Percentiles rank a stretch among this genome's conserved stretches.
Conservation (phyloP, 2,888 invertebrate species). For the Eilema caniola region DNA sequence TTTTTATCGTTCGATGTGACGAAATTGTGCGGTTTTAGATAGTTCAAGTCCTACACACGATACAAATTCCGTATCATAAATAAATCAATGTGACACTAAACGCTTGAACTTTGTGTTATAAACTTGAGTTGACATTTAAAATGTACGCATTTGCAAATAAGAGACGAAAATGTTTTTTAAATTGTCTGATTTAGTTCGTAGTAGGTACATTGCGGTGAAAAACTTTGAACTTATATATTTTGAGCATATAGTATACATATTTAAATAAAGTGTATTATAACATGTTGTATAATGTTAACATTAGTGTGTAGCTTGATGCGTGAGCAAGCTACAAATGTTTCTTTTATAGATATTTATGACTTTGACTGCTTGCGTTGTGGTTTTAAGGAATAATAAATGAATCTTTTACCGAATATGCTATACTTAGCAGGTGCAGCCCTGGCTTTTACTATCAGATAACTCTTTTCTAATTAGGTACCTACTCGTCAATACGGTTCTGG, state of each 20-base stretch:
- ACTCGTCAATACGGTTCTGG: too few species aligned
- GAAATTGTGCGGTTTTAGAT: too few species aligned
- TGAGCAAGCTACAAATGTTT: neutral
- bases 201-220: neutral
- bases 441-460: too few species aligned
- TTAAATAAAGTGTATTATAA: neutral
- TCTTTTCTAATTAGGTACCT: too few species aligned
- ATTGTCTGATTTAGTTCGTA: neutral
- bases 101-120: neutral
- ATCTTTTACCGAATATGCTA: too few species aligned
- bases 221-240: neutral
- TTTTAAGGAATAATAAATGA: too few species aligned
- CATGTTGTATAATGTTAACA: neutral
- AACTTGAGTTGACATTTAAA: neutral
- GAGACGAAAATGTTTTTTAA: constrained; percentile 4
- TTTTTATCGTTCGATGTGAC: too few species aligned
- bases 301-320: neutral
- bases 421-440: too few species aligned
- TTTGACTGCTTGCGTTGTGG: neutral
- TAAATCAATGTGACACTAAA: neutral
- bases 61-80: neutral
- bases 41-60: too few species aligned
- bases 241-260: neutral
- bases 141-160: neutral
- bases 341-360: neutral